Base-by-base conservation (phyloP, 1,140 invertebrate species). In the Drosophila burlai region DNA sequence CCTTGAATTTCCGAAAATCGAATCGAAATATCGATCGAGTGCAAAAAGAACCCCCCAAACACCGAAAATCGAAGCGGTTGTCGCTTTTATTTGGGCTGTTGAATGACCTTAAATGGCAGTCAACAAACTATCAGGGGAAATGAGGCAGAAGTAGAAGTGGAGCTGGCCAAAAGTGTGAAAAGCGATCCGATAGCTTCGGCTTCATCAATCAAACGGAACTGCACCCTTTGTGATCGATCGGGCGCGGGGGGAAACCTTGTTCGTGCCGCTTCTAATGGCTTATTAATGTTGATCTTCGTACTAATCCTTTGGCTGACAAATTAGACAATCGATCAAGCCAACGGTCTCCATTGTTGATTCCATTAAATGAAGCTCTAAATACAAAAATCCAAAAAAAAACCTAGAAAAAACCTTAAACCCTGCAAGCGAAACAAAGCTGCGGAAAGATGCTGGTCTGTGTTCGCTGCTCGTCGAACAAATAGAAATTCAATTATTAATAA, bases 321-420 rank as follows among this genome's bases (percentile, higher is more conserved):
- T 89, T 82, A 83, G 74, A 75, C 67, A 80, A 89, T 85, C 83
- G 85, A 83, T 79, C 85, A 86, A 77, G n/a, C 75, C 64, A 77
- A 82, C 71, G 54, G 65, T 61, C 72, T 75, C 78, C 58, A 76
- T 65, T 77, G 66, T 81, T 63, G 69, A 76, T 82, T 69, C 78
- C 63, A 76, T 71, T 77, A 69, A 76, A 83, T 80, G 71, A 60
- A 63, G 64, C 75, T 47, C 55, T 58, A 62, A 61, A 54, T 58
- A 43, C 65, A 49, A 40, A 43, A 49, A 45, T 1, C 2, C 0
- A n/a, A n/a, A n/a, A 50, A 47, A 61, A 61, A 24, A 46, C 4
- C 18, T 24, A 46, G 18, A 49, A 67, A 66, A 62, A 67, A 59
- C 64, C 29, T 40, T 57, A 65, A 79, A 63, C 29, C 46, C 79